Base-by-base conservation (phyloP, 1,140 invertebrate species). In the Hydropsyche tenuis region DNA sequence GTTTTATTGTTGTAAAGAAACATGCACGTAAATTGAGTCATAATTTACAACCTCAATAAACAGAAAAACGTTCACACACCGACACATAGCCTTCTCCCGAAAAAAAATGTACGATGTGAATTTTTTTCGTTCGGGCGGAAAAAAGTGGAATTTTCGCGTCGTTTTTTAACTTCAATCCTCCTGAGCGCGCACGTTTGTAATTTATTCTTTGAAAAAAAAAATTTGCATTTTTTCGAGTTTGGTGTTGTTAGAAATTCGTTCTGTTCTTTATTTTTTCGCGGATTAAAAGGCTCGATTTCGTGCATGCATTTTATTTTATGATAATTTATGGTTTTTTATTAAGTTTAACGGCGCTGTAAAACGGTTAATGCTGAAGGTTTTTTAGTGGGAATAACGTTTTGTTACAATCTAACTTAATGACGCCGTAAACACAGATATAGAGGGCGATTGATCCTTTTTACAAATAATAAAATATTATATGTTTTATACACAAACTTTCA, bases 1-100 rank as follows among this genome's bases (percentile, higher is more conserved):
- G 68, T 70, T 70, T 70, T 70, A 70, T 70, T 30, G 51, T 60
- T 56, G 68, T 45, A 70, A 56, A 30, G 48, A 53, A 56, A 65
- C 63, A 65, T 60, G 56, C 56, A 60, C 56, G 56, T 60, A 60
- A 60, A 60, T 60, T 60, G 56, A 60, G 56, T 60, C 56, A 60
- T 60, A 60, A 60, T 60, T 60, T 60, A 60, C 56, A 60, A 60
- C 56, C 56, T 60, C 56, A 60, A 60, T 60, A 60, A 60, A 60
- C 56, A 60, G 56, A 60, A 27, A 23, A 60, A 60, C 56, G 56
- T 60, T 60, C 56, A 27, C 56, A 60, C 22, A 60, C 22, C 23
- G 4, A n/a, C 45, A 27, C 56, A 20, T 25, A 60, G n/a, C n/a
- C n/a, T n/a, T n/a, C n/a, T n/a, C 30, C 3, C 23, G n/a, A 4